Base-by-base conservation (phyloP, 2,888 invertebrate genomes). In the Anticlea derivata region DNA sequence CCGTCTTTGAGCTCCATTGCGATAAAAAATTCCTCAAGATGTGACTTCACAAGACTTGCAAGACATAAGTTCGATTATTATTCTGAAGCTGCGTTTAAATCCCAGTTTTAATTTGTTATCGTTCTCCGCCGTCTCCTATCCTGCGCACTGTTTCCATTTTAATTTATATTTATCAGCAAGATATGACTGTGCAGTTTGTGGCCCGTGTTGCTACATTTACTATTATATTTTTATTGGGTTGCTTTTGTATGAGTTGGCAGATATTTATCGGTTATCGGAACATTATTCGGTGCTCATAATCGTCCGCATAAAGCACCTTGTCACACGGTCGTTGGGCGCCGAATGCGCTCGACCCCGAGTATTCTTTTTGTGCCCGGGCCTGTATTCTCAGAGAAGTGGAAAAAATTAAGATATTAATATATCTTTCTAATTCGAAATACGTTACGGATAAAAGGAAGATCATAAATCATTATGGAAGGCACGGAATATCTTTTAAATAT, bases 161-260 rank as follows among this genome's bases (percentile, higher is more conserved):
- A 81, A 83, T 82, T 83, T 80, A 81, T 77, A 82, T 83, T 82
- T 81, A 86, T 82, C 81, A 80, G 78, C 78, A 66, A 75, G 80
- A 82, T 84, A 87, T 88, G 90, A 89, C 89, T 80, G 74, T 74
- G 88, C 90, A 88, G 82, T 86, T 86, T 80, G 83, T 75, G 80
- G 84, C 75, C 80, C 65, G 80, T 83, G 86, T 83, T 85, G 83
- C 85, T 85, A 83, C 87, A 83, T 87, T 87, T 80, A 84, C 89
- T 88, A 90, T 89, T 88, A 88, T 88, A 87, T 80, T 89, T 88
- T 89, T 90, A 89, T 89, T 90, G 86, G 86, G 83, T 83, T 80
- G 83, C 89, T 87, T 88, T 90, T 90, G 88, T 90, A 88, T 90
- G 90, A 89, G 89, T 85, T 90, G 88, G 90, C 90, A 89, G 90